Base-by-base conservation (phyloP, 2,113 vertebrate genomes). In the Myiozetetes cayanensis region DNA sequence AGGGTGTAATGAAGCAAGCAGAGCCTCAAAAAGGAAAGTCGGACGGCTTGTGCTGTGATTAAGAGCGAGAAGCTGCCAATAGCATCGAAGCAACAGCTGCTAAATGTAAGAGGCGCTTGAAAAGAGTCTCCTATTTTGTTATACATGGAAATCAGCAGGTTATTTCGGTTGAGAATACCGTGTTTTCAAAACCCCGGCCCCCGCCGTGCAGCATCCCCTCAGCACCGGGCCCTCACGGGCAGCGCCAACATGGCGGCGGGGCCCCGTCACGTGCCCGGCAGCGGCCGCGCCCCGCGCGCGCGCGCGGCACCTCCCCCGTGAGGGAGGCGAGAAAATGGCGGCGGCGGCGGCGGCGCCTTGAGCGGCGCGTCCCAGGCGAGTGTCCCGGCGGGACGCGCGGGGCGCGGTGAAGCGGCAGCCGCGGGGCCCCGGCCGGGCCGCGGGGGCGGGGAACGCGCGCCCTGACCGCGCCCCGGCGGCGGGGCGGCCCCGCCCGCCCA, bases 321-420 rank as follows among this genome's bases (percentile, higher is more conserved):
- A 98, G 97, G 98, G 97, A 97, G 97, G 97, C 35, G 96, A 98
- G 97, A 98, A 98, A 96, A 98, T 98, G 98, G 98, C 98, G 98
- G 97, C 98, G 97, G 97, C 97, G 94, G 96, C 97, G 94, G 96
- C 97, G 97, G 79, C 79, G 79, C 70, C 66, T 10, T 98, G 97
- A 98, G 97, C 97, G 96, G 87, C 96, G 95, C 44, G 97, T 88
- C 66, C 72, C 93, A 85, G 91, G 94, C 85, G 88, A 95, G 91
- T 95, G 53, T 96, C 91, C 90, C 83, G 92, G 92, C 82, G 95
- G 96, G 96, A 94, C 94, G 92, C 94, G 93, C 92, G 81, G 84
- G 85, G 93, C 95, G 81, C 91, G 80, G 80, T 39, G 86, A 49
- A 85, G 78, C 90, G 46, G 90, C 71, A 30, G 70, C 71, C 94